Percentiles rank a stretch among this genome's conserved stretches.
Evolutionary conservation across 1,140 invertebrate genomes (phyloP).

Genomic region (Eurosta solidaginis): DNA sequence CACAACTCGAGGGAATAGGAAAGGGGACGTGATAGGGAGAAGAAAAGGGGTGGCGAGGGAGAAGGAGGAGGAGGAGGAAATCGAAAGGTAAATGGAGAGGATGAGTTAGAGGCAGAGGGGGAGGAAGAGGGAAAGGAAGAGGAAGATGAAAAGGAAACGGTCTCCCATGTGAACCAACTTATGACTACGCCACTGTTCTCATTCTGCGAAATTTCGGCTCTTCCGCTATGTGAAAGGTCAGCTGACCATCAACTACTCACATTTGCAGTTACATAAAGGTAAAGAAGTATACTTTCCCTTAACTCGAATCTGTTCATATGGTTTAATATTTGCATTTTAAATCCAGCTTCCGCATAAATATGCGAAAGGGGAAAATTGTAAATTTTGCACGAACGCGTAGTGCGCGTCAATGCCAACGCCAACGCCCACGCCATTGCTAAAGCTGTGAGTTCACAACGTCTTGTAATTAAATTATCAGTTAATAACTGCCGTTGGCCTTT

Average conservation of each 20-base stretch:
- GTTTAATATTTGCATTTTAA: not conserved
- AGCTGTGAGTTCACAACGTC: not conserved
- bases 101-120: no score
- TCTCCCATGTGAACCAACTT: no score
- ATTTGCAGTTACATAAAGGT: not conserved
- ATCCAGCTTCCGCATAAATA: not conserved
- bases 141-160: no score
- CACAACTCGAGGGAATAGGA: no score
- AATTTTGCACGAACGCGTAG: constrained; percentile 6
- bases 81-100: no score
- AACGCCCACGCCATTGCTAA: not conserved
- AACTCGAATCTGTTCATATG: not conserved
- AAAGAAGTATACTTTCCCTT: not conserved
- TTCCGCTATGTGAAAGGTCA: not conserved
- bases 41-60: no score
- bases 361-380: not conserved
- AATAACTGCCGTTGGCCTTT: constrained; percentile 23
- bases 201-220: no score
- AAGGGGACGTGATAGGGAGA: no score
- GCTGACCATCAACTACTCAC: not conserved
- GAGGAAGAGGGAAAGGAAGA: no score
- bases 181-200: no score
- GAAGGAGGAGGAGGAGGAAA: no score
- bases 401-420: not conserved
- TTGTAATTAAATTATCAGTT: constrained; percentile 24